A percentile compares a stretch with the other conserved stretches of the same genome.
Evolutionary conservation across 2,888 invertebrate species (phyloP).

Genomic region (Oxystoma pomonae): DNA sequence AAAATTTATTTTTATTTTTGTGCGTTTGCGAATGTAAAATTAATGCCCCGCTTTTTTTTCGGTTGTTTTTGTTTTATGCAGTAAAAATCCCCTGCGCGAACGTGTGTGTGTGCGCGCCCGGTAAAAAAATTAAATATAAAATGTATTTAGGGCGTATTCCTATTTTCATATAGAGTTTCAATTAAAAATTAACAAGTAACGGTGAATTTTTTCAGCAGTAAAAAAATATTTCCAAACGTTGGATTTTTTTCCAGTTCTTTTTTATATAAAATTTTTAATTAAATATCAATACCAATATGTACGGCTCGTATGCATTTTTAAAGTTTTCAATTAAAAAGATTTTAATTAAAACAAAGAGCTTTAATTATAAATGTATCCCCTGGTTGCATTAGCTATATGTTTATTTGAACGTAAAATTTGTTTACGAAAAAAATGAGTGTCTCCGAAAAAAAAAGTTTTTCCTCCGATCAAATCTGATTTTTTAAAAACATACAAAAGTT

Average conservation of each 20-base stretch:
- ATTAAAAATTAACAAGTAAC: constrained; percentile 27
- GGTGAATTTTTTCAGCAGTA: constrained; percentile 20
- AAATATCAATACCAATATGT: constrained; percentile 18
- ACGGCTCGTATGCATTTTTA: not conserved
- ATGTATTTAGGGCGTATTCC: constrained; percentile 24
- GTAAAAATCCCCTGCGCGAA: constrained; percentile 14
- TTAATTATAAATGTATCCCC: not conserved
- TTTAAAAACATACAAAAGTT: too few relatives aligned
- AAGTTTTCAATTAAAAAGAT: not conserved
- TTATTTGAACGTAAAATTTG: not conserved
- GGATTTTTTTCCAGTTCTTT: constrained; percentile 22
- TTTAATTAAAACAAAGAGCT: not conserved
- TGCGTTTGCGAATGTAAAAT: constrained; percentile 22
- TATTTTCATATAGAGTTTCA: constrained; percentile 27
- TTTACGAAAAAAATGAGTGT: not conserved
- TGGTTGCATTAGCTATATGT: not conserved
- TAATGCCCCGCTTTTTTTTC: constrained; percentile 17
- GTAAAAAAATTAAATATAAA: constrained; percentile 22
- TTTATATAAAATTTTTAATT: constrained; percentile 25
- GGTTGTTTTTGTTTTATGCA: constrained; percentile 7
- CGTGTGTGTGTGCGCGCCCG: constrained; percentile 4
- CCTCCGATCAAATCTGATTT: too few relatives aligned
- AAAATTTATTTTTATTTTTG: constrained; percentile 26
- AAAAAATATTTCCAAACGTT: constrained; percentile 23
- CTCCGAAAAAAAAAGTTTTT: not conserved